Evolutionary conservation across 1,140 invertebrate species (phyloP), one percentile per base, ranked within the genome.

Genomic region (Cyclina sinensis): DNA sequence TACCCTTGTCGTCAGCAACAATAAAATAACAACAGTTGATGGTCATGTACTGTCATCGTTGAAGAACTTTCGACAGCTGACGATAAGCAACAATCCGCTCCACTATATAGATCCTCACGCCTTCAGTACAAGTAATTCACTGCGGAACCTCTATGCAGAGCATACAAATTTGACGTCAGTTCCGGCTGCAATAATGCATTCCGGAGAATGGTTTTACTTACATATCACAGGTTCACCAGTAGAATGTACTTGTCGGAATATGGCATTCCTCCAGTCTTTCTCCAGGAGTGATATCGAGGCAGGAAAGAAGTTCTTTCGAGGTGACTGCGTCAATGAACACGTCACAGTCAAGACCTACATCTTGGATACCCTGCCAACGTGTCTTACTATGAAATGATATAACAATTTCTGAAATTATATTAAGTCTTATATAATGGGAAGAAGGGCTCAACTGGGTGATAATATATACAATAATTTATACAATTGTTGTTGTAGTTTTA

Each of bases 141-240:
- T 84, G 37, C 5, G 43, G 0, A 21, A 30, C 27, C 59, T 68
- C n/a, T 68, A 70, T 48, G 32, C 48, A 7, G 81, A 70, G 24
- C 35, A 68, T 14, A 68, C 81, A n/a, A 84, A 73, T 84, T 27
- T 84, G 62, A 84, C 81, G 39, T 84, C 65, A 68, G 65, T 84
- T 24, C 81, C 81, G 35, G 81, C 59, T 0, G 81, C 81, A 0
- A 84, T 84, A n/a, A 27, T 84, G 65, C 81, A 84, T 35, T 46
- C 59, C 2, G 37, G 18, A 16, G 62, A 84, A 39, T 43, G 81
- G 37, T 68, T 14, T 16, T 24, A 37, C 0, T 32, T 51, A 18
- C 11, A 70, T 30, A 43, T 84, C 0, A 48, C 37, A 14, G 81
- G 65, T 12, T 84, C 81, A n/a, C 81, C 81, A 1, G 37, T 84